Evolutionary conservation across 2,797 vertebrate species (phyloP).

Genomic region (Silurus aristotelis): DNA sequence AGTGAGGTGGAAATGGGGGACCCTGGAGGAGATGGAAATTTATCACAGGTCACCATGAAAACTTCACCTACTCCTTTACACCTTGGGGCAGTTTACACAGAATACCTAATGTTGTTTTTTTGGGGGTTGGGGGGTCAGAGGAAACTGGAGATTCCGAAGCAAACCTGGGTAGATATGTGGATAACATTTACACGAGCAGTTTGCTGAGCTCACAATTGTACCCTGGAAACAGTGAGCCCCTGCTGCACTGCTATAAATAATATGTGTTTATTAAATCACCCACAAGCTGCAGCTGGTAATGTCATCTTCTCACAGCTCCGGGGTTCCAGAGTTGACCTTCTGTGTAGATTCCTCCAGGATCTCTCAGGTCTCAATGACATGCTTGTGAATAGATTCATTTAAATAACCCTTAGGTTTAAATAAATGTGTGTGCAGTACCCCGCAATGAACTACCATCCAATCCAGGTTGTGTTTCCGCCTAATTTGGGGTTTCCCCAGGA

Average conservation of each 20-base stretch:
- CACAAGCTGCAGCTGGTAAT: neutral
- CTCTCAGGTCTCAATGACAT: neutral
- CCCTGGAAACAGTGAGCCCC: neutral
- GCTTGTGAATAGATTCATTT: neutral
- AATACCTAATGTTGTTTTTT: too few relatives aligned
- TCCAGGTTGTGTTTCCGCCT: neutral
- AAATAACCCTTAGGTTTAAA: neutral
- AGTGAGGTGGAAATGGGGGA: neutral
- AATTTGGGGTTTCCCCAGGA: neutral
- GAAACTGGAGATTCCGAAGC: neutral
- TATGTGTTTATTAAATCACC: neutral
- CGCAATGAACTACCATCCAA: neutral
- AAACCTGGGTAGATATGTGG: neutral
- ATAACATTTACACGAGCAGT: neutral
- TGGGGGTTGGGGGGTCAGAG: too few relatives aligned
- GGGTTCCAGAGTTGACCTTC: neutral
- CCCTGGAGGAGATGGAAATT: neutral
- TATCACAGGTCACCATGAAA: neutral
- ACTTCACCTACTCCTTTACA: too few relatives aligned
- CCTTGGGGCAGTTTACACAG: neutral
- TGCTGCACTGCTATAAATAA: neutral
- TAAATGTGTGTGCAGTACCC: neutral
- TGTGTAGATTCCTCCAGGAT: neutral
- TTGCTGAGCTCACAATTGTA: neutral
- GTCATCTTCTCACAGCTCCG: neutral